These are phyloP conservation scores for Drosophila paramelanica DNA, from an alignment of 2,888 invertebrate genomes.

Conservation along the genomic window DNA sequence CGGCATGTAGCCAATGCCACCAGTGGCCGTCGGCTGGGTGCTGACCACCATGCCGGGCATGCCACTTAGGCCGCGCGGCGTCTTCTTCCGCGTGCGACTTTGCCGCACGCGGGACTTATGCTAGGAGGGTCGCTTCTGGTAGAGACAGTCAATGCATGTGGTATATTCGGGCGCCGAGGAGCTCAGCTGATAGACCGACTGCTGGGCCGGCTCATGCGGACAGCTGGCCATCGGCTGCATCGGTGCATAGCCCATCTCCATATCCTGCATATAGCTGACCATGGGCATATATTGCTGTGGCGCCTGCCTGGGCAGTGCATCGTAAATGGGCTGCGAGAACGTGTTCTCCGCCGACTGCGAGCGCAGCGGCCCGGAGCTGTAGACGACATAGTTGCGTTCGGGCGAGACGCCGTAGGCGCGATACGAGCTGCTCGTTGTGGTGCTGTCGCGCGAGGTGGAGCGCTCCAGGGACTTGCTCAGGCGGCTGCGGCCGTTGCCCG, in stretches of 20 bases:
- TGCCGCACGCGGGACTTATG: slow-evolving; percentile 87
- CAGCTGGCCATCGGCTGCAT: slow-evolving; percentile 37
- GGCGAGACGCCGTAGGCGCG: slow-evolving; percentile 83
- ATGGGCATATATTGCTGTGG: slow-evolving; percentile 52
- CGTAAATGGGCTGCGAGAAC: slow-evolving; percentile 85
- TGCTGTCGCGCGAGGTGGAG: slow-evolving; percentile 84
- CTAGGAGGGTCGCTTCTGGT: slow-evolving; percentile 88
- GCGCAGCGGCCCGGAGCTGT: slow-evolving; percentile 80
- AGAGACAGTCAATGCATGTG: slow-evolving; percentile 90
- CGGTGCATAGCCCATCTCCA: slow-evolving; percentile 65
- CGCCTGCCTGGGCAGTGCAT: slow-evolving; percentile 84
- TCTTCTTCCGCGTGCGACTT: slow-evolving; percentile 88
- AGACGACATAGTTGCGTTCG: slow-evolving; percentile 83
- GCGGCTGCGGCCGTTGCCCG: slow-evolving; percentile 57
- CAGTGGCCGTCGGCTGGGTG: slow-evolving; percentile 59
- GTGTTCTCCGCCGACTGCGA: slow-evolving; percentile 85
- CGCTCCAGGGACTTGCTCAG: slow-evolving; percentile 85
- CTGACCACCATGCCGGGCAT: slow-evolving; percentile 62
- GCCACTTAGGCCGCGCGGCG: slow-evolving; percentile 82
- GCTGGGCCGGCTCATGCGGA: slow-evolving; percentile 57
- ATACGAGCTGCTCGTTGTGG: slow-evolving; percentile 78
- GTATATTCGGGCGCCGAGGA: slow-evolving; percentile 88
- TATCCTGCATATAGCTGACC: slow-evolving; percentile 54
- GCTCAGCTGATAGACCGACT: slow-evolving; percentile 74
- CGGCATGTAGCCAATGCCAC: slow-evolving; percentile 58